These are phyloP conservation scores for Plagodis dolabraria DNA, from an alignment of 2,888 invertebrate species.

Conservation along the genomic window DNA sequence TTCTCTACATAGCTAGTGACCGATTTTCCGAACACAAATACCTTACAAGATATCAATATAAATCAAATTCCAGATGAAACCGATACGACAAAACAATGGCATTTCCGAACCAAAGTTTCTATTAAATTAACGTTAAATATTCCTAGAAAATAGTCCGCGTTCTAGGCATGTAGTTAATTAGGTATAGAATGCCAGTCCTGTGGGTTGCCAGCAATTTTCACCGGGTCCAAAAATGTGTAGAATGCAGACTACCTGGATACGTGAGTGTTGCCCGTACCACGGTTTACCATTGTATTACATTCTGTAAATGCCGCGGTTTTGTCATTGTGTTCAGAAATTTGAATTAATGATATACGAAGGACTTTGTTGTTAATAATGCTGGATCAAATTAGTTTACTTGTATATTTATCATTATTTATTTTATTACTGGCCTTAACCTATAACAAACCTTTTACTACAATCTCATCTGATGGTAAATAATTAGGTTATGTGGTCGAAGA, in stretches of 20 bases:
- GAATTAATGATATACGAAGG: slow-evolving; percentile 16
- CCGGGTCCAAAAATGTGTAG: slow-evolving; percentile 36
- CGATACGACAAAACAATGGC: slow-evolving; percentile 31
- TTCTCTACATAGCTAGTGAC: neutral
- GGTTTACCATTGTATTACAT: slow-evolving; percentile 34
- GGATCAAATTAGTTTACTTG: slow-evolving; percentile 5
- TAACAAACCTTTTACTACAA: too few relatives aligned
- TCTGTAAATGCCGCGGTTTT: slow-evolving; percentile 32
- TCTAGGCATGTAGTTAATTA: slow-evolving; percentile 41
- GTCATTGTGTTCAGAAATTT: slow-evolving; percentile 29
- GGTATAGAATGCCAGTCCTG: slow-evolving; percentile 39
- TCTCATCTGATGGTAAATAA: too few relatives aligned
- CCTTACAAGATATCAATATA: slow-evolving; percentile 24
- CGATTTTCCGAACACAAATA: slow-evolving; percentile 20
- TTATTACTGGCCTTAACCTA: too few relatives aligned
- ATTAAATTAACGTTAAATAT: slow-evolving; percentile 34
- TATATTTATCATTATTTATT: neutral
- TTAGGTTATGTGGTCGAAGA: too few relatives aligned
- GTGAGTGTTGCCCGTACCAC: slow-evolving; percentile 33
- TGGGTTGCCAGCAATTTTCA: slow-evolving; percentile 28
- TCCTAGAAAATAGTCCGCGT: slow-evolving; percentile 27
- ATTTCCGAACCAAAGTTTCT: slow-evolving; percentile 24
- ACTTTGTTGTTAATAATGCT: slow-evolving; percentile 35
- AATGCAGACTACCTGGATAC: slow-evolving; percentile 33
- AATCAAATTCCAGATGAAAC: slow-evolving; percentile 35